A percentile compares a stretch with the other conserved stretches of the same genome.
These are phyloP conservation scores for Antheraea yamamai DNA, from an alignment of 2,888 invertebrate species.

Conservation along the genomic window DNA sequence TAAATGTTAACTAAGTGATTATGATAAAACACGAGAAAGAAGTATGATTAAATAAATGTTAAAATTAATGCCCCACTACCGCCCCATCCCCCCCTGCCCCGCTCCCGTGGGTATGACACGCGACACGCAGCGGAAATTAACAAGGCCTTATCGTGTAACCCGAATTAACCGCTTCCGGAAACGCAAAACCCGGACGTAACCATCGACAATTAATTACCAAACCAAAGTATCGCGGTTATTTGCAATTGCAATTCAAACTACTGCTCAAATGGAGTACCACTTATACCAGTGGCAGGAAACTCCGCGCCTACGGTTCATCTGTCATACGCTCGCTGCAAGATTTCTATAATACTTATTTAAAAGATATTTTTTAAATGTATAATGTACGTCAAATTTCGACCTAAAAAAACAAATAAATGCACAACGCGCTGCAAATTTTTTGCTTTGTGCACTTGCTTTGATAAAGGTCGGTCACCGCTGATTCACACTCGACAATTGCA, in stretches of 20 bases:
- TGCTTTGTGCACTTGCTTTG: too few relatives aligned
- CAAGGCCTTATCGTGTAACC: constrained; percentile 58
- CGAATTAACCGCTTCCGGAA: constrained; percentile 56
- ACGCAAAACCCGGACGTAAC: constrained; percentile 23
- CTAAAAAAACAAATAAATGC: too few relatives aligned
- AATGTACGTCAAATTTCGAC: too few relatives aligned
- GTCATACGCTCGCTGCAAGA: too few relatives aligned
- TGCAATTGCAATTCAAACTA: neutral
- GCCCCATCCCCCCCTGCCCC: neutral
- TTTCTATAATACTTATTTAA: too few relatives aligned
- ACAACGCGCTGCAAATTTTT: too few relatives aligned
- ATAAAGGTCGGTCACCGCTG: too few relatives aligned
- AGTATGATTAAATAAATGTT: constrained; percentile 22
- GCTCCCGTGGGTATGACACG: constrained; percentile 44
- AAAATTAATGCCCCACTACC: constrained; percentile 2
- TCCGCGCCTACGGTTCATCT: too few relatives aligned
- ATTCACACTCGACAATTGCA: too few relatives aligned
- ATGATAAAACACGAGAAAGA: constrained; percentile 16
- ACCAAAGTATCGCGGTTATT: constrained; percentile 19
- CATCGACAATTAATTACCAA: constrained; percentile 34
- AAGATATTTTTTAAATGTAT: too few relatives aligned
- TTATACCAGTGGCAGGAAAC: too few relatives aligned
- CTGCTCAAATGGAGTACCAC: neutral
- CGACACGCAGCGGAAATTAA: constrained; percentile 63
- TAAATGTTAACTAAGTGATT: constrained; percentile 5